phyloP scores from a whole-genome alignment of 2,113 vertebrate species.

The Daboia siamensis region DNA sequence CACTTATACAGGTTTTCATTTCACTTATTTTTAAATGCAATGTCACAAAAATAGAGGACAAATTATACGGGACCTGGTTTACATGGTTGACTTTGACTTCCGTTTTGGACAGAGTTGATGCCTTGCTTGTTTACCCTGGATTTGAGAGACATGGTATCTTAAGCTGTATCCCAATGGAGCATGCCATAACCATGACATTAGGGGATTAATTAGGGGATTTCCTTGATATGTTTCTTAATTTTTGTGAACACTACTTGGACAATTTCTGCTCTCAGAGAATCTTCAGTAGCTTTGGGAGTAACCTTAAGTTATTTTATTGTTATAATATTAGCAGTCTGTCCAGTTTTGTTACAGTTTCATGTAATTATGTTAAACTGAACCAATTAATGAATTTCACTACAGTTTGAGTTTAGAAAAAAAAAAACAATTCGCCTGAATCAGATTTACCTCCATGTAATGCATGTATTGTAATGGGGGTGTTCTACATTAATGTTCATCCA shows the following conservation, averaged over 20 bases:
- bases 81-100: constrained; percentile 40
- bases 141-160: constrained; percentile 53
- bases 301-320: constrained; percentile 72
- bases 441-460: constrained; percentile 55
- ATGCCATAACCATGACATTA: constrained; percentile 43
- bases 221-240: constrained; percentile 61
- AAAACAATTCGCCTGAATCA: constrained; percentile 39
- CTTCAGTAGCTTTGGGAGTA: constrained; percentile 55
- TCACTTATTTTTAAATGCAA: constrained; percentile 46
- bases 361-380: constrained; percentile 54
- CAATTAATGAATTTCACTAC: constrained; percentile 77
- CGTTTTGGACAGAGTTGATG: constrained; percentile 55
- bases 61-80: constrained; percentile 39
- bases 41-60: constrained; percentile 44
- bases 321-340: constrained; percentile 64
- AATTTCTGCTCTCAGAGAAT: constrained; percentile 64
- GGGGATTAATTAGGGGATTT: constrained; percentile 59
- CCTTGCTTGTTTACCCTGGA: constrained; percentile 66
- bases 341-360: constrained; percentile 58
- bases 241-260: constrained; percentile 75
- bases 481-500: constrained; percentile 49
- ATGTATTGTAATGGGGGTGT: constrained; percentile 48
- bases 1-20: constrained; percentile 61
- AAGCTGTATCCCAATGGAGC: constrained; percentile 54
- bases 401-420: constrained; percentile 61